Conservation (phyloP, 1,140 invertebrate species). For the Calliphora vicina region DNA sequence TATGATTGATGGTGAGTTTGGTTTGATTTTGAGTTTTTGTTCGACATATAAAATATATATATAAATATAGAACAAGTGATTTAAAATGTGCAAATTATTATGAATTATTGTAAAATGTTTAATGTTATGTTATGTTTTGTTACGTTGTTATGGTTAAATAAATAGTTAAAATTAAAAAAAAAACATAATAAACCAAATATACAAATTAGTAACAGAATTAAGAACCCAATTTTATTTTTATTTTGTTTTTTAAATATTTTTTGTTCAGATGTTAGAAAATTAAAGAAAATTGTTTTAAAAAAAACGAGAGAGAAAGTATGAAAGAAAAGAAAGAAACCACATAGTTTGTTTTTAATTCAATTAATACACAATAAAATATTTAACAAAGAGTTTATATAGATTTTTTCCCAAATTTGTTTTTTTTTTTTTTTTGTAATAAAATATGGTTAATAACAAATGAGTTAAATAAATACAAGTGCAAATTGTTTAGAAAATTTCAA, state of each 20-base stretch:
- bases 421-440: background rate
- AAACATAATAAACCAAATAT: background rate
- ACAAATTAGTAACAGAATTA: background rate
- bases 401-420: background rate
- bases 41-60: background rate
- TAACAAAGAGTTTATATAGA: background rate
- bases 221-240: background rate
- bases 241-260: background rate
- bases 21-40: background rate
- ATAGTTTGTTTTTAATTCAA: background rate
- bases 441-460: background rate
- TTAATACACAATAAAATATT: background rate
- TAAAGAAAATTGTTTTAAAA: conserved; percentile 12
- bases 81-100: background rate
- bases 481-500: background rate
- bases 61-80: background rate
- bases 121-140: background rate
- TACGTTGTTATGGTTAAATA: background rate
- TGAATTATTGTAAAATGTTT: background rate
- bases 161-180: background rate
- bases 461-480: background rate
- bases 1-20: background rate
- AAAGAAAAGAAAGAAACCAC: conserved; percentile 16
- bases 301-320: background rate
- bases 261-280: background rate